Base-by-base conservation (phyloP, 1,140 invertebrate species). In the Grapholita molesta region DNA sequence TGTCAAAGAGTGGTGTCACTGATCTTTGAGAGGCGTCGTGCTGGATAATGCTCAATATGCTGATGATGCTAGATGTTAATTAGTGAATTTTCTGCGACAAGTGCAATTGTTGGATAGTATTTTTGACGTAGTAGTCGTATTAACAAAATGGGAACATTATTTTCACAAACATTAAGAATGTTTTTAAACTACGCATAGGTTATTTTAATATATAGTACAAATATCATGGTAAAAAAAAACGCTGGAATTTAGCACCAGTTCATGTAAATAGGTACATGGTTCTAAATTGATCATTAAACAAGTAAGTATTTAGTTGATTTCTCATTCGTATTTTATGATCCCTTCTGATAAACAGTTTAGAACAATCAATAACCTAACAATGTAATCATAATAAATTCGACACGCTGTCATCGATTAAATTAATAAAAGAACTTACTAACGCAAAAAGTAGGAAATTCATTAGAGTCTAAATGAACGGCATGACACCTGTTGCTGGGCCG, bases 1-100 rank as follows among this genome's bases (percentile, higher is more conserved):
- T 84, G 80, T 75, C 79, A 78, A 83, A 84, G 75, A 74, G 74
- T 75, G 82, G 88, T 90, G 88, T 88, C 89, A 85, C 79, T 72
- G 80, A 72, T 88, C 84, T 86, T 79, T 68, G 75, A 84, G 82
- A 75, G 75, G 82, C 73, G 76, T 74, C 77, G 78, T 73, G 72
- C 71, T 73, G 78, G 71, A 80, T 76, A 75, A 77, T 68, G 71
- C 72, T 72, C 79, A 76, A 80, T 32, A 53, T 35, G 42, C 25
- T 80, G 75, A 76, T 71, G 71, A 76, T 73, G 72, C 72, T 75
- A 76, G 12, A 61, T 61, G 55, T 83, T 86, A 86, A 86, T 86
- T 84, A 84, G 71, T 55, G 66, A 53, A 55, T 28, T 61, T 30
- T 30, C 12, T 28, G 24, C 24, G 4, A 18, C 42, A 21, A 48